Conservation (phyloP, 2,113 vertebrate species). For the Uropsilus gracilis region DNA sequence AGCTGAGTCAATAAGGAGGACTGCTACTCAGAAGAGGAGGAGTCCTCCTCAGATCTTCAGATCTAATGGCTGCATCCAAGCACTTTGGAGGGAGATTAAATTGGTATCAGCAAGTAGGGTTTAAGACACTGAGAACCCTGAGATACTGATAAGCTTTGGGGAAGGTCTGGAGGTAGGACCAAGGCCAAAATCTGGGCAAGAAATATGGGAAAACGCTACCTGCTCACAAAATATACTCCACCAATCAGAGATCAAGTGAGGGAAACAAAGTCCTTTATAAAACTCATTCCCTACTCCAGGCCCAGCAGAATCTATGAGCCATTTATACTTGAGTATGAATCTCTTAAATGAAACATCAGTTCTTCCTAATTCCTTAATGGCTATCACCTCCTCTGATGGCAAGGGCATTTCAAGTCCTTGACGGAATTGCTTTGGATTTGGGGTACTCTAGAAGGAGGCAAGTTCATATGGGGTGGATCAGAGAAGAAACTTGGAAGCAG, state of each 20-base stretch:
- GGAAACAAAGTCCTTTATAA: background rate
- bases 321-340: background rate
- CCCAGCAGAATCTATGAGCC: background rate
- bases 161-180: background rate
- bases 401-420: background rate
- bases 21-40: background rate
- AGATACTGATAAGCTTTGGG: background rate
- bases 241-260: background rate
- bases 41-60: background rate
- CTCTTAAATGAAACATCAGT: background rate
- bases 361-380: background rate
- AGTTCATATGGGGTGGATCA: background rate
- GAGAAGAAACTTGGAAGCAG: background rate
- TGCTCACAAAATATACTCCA: background rate
- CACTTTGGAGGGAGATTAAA: background rate
- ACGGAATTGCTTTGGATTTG: background rate
- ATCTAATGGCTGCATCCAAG: background rate
- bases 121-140: background rate
- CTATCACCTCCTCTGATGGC: background rate
- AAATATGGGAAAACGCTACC: background rate
- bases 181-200: background rate
- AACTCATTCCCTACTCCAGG: background rate
- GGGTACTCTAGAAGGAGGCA: background rate
- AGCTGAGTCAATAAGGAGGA: background rate
- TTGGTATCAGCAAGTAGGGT: background rate